Conservation (phyloP, 1,140 invertebrate species). For the Plodia interpunctella region DNA sequence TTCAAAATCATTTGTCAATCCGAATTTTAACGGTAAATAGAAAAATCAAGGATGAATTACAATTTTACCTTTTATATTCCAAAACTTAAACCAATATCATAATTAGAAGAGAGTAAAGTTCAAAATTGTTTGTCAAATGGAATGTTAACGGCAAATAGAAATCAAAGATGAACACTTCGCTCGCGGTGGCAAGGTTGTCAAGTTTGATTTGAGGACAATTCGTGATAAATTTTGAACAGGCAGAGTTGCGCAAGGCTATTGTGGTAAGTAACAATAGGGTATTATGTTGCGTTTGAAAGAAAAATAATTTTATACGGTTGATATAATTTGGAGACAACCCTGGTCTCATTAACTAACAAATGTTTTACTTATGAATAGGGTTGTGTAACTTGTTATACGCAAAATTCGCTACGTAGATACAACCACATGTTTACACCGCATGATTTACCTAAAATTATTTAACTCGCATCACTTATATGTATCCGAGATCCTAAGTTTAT, state of each 20-base stretch:
- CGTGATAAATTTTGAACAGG: constrained; percentile 11
- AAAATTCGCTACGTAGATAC: too few species aligned
- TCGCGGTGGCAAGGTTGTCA: neutral
- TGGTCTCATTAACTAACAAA: neutral
- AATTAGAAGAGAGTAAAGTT: neutral
- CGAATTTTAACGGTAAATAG: too few species aligned
- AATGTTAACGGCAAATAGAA: constrained; percentile 1
- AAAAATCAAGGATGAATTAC: neutral
- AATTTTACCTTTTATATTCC: neutral
- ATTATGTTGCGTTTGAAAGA: constrained; percentile 11
- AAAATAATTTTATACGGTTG: constrained; percentile 9
- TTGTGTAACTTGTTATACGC: too few species aligned
- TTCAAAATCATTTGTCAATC: too few species aligned
- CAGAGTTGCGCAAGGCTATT: constrained; percentile 8
- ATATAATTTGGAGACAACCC: neutral
- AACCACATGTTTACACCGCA: too few species aligned
- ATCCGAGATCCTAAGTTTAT: too few species aligned
- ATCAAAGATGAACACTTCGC: constrained; percentile 1
- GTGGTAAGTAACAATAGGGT: neutral
- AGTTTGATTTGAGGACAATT: constrained; percentile 6
- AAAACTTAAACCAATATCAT: neutral
- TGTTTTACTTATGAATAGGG: too few species aligned
- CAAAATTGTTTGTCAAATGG: neutral
- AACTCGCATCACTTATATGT: too few species aligned
- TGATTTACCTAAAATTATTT: too few species aligned